Evolutionary conservation across 2,888 invertebrate genomes (phyloP).

Genomic region (Nudaria mundana): DNA sequence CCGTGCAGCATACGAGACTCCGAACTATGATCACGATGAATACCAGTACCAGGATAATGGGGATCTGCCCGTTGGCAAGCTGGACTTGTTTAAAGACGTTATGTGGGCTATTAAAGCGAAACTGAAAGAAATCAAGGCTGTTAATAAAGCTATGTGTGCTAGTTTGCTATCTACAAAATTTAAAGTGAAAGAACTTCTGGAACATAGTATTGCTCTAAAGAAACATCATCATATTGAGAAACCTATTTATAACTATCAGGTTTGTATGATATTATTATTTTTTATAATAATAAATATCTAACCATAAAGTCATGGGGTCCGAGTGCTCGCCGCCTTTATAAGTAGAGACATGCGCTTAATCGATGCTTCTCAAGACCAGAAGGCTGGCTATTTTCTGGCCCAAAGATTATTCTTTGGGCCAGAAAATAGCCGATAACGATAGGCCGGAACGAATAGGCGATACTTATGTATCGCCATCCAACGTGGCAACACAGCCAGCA

Average conservation of each 20-base stretch:
- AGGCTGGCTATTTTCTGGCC: too few relatives aligned
- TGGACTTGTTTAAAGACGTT: conserved; percentile 67
- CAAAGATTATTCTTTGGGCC: too few relatives aligned
- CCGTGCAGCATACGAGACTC: conserved; percentile 65
- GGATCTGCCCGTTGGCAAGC: conserved; percentile 49
- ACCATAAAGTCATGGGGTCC: background rate
- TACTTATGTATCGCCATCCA: too few relatives aligned
- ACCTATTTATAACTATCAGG: conserved; percentile 52
- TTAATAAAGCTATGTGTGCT: conserved; percentile 64
- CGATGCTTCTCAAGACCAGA: too few relatives aligned
- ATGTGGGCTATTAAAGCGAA: conserved; percentile 69
- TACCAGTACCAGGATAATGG: conserved; percentile 50
- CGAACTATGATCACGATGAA: conserved; percentile 55
- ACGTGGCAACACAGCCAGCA: too few relatives aligned
- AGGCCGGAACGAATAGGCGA: too few relatives aligned
- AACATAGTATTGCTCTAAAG: conserved; percentile 44
- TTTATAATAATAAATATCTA: background rate
- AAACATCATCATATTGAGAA: conserved; percentile 54
- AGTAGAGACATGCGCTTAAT: too few relatives aligned
- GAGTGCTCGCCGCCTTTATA: too few relatives aligned
- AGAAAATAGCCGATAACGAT: too few relatives aligned
- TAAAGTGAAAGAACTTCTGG: conserved; percentile 60
- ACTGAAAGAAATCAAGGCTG: conserved; percentile 62
- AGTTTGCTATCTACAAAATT: conserved; percentile 63
- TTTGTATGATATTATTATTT: conserved; percentile 1